A percentile compares a stretch with the other conserved stretches of the same genome.
phyloP scores from a whole-genome alignment of 2,888 invertebrate species.

The Plebejus melissa region DNA sequence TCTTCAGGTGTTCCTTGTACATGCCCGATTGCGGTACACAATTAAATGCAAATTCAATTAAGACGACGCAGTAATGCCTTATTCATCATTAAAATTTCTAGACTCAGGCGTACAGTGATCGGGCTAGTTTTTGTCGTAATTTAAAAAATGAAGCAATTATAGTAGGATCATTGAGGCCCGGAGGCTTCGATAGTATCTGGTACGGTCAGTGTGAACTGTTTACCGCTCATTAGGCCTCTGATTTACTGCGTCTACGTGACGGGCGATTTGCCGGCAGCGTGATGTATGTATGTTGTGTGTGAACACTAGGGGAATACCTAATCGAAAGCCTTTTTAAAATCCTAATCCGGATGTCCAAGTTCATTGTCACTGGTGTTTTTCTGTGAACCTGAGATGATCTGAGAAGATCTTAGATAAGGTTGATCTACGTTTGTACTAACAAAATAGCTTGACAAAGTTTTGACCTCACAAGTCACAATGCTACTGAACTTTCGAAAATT shows the following conservation, averaged over 20 bases:
- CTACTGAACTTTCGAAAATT: not conserved
- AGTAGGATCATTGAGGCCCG: constrained; percentile 4
- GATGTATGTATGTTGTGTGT: constrained; percentile 54
- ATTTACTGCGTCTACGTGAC: constrained; percentile 63
- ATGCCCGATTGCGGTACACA: not conserved
- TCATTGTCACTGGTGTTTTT: constrained; percentile 24
- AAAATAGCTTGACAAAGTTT: not conserved
- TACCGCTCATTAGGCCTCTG: constrained; percentile 45
- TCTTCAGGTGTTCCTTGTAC: constrained; percentile 28
- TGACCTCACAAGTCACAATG: not conserved
- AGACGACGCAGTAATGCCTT: not conserved
- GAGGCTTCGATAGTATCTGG: constrained; percentile 30
- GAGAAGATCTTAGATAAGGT: not conserved
- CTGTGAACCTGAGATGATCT: not conserved
- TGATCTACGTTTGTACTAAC: not conserved
- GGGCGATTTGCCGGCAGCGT: constrained; percentile 49
- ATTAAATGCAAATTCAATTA: not conserved
- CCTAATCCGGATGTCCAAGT: constrained; percentile 32
- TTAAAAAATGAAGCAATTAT: constrained; percentile 13
- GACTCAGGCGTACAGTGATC: not conserved
- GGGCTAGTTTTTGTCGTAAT: constrained; percentile 13
- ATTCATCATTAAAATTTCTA: not conserved
- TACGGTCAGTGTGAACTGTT: constrained; percentile 41
- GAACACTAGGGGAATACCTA: constrained; percentile 50
- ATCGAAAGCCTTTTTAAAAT: constrained; percentile 34